Percentiles rank a stretch among this genome's conserved stretches.
Evolutionary conservation across 2,797 vertebrate genomes (phyloP).

Genomic region (Champsocephalus gunnari): DNA sequence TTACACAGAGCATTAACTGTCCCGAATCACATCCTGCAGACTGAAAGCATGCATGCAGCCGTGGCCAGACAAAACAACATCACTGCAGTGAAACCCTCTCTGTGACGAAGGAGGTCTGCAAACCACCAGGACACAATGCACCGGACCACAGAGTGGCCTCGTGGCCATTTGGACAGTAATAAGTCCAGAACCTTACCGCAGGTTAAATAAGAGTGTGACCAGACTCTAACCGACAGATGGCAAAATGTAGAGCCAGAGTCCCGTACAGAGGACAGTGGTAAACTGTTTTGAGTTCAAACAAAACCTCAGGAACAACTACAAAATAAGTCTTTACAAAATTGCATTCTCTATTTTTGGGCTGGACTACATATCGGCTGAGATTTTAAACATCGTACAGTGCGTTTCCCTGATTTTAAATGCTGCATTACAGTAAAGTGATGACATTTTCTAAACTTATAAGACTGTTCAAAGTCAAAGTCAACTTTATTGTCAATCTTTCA

Average conservation of each 20-base stretch:
- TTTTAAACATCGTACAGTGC: too few relatives aligned
- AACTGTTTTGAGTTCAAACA: constrained; percentile 37
- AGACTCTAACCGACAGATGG: constrained; percentile 53
- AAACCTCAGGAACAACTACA: constrained; percentile 23
- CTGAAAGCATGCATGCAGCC: constrained; percentile 48
- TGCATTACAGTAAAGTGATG: too few relatives aligned
- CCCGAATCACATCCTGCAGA: constrained; percentile 57
- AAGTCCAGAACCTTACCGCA: constrained; percentile 67
- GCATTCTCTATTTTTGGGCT: constrained; percentile 14
- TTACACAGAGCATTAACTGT: constrained; percentile 61
- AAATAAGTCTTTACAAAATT: constrained; percentile 7
- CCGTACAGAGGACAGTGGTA: constrained; percentile 21
- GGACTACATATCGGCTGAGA: too few relatives aligned
- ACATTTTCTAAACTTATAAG: too few relatives aligned
- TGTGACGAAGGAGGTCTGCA: constrained; percentile 56
- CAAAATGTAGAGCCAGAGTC: constrained; percentile 52
- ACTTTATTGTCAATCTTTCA: too few relatives aligned
- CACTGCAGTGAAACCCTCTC: constrained; percentile 43
- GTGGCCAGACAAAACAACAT: constrained; percentile 63
- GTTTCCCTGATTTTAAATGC: too few relatives aligned
- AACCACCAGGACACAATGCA: constrained; percentile 78
- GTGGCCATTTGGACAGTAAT: constrained; percentile 64
- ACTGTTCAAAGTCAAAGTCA: too few relatives aligned
- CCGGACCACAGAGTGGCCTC: constrained; percentile 67
- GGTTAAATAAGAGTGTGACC: constrained; percentile 72